phyloP scores from a whole-genome alignment of 2,113 vertebrate species.

The Lagopus muta region DNA sequence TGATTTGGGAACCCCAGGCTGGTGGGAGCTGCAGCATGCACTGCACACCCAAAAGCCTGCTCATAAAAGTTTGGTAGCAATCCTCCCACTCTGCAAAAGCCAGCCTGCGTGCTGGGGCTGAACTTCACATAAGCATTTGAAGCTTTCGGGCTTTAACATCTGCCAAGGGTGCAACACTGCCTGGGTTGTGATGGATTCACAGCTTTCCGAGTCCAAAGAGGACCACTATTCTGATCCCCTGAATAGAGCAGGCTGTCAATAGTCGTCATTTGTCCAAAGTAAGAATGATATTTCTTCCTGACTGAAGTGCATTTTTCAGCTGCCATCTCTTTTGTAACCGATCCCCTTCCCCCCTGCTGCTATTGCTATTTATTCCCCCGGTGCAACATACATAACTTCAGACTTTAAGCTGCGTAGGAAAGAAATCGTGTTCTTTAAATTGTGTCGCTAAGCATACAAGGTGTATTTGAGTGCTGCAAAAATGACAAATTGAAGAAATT shows the following conservation, averaged over 20 bases:
- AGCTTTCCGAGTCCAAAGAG: background rate
- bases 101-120: rapidly evolving
- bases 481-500: background rate
- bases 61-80: background rate
- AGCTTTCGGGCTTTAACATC: conserved; percentile 1
- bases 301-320: background rate
- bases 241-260: background rate
- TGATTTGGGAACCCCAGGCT: background rate
- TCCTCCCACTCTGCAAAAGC: background rate
- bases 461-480: background rate
- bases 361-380: background rate
- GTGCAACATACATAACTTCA: background rate
- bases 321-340: background rate
- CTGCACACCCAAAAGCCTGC: rapidly evolving
- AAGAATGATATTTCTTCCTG: background rate
- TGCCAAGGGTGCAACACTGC: background rate
- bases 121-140: background rate
- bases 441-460: background rate
- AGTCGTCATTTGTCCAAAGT: background rate
- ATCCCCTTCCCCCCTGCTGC: background rate
- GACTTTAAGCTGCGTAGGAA: background rate
- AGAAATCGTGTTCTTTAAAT: background rate
- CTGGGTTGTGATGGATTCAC: background rate
- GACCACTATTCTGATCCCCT: background rate
- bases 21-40: background rate